Conservation (phyloP, 2,797 vertebrate species). For the Ibycter americanus region DNA sequence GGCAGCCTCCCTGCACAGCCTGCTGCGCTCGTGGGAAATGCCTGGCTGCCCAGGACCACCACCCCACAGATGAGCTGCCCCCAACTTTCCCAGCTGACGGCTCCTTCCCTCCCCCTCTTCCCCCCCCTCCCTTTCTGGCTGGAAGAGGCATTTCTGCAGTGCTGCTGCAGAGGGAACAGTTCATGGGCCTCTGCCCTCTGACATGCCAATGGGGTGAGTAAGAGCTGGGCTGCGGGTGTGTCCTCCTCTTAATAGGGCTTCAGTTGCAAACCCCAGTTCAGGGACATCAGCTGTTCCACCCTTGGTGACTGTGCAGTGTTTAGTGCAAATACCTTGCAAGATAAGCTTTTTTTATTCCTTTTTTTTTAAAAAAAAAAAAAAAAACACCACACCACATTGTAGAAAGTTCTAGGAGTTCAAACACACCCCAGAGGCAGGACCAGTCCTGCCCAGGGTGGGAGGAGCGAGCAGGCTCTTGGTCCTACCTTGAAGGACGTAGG, state of each 20-base stretch:
- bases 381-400: no score
- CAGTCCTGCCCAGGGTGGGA: not conserved
- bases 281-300: not conserved
- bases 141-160: not conserved
- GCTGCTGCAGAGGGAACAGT: not conserved
- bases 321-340: not conserved
- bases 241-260: not conserved
- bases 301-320: not conserved
- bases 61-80: not conserved
- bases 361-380: not conserved
- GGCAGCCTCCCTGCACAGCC: not conserved
- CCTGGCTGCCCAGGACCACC: not conserved
- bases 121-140: not conserved
- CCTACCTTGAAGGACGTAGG: rapidly evolving
- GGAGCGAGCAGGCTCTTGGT: rapidly evolving
- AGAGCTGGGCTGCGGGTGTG: not conserved
- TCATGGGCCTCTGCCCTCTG: not conserved
- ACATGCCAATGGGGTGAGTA: not conserved
- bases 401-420: not conserved
- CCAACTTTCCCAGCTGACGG: not conserved
- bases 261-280: not conserved
- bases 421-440: not conserved
- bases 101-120: no score
- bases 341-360: not conserved
- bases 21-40: not conserved